phyloP scores from a whole-genome alignment of 2,888 invertebrate species.

The Listrodromus nycthemerus region DNA sequence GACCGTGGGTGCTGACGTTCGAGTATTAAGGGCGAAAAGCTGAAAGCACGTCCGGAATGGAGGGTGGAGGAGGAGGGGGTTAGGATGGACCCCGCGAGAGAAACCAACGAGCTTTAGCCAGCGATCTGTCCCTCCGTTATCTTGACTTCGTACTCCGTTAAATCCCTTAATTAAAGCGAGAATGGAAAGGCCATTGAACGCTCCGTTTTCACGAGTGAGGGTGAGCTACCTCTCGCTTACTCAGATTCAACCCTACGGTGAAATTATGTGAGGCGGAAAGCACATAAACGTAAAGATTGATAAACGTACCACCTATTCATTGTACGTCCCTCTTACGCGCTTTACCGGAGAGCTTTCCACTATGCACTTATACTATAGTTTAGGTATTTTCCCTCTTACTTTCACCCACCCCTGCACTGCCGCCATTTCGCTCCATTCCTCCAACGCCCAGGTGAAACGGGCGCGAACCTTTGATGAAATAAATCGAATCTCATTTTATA shows the following conservation, averaged over 20 bases:
- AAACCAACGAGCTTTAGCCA: conserved; percentile 11
- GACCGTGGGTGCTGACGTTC: conserved; percentile 47
- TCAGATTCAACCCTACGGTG: conserved; percentile 42
- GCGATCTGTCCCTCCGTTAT: conserved; percentile 64
- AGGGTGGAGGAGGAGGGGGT: neutral
- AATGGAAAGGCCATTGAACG: conserved; percentile 68
- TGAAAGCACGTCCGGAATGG: conserved; percentile 14
- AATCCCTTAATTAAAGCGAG: conserved; percentile 69
- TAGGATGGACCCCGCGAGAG: conserved; percentile 3
- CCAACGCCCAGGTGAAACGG: conserved; percentile 6
- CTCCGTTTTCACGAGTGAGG: conserved; percentile 52
- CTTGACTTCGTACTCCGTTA: conserved; percentile 68
- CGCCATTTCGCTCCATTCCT: too few relatives aligned
- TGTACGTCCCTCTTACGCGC: conserved; percentile 10
- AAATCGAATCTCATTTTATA: conserved; percentile 38
- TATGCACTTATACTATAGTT: conserved; percentile 40
- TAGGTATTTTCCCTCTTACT: neutral
- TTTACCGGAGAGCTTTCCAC: conserved; percentile 30
- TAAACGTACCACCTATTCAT: conserved; percentile 58
- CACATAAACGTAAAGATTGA: conserved; percentile 64
- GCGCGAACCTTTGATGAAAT: conserved; percentile 29
- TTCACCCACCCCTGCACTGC: too few relatives aligned
- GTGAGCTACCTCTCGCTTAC: conserved; percentile 20
- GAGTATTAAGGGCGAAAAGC: conserved; percentile 57
- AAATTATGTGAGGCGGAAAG: conserved; percentile 58